Evolutionary conservation across 1,140 invertebrate species (phyloP).

Genomic region (Adelges cooleyi): DNA sequence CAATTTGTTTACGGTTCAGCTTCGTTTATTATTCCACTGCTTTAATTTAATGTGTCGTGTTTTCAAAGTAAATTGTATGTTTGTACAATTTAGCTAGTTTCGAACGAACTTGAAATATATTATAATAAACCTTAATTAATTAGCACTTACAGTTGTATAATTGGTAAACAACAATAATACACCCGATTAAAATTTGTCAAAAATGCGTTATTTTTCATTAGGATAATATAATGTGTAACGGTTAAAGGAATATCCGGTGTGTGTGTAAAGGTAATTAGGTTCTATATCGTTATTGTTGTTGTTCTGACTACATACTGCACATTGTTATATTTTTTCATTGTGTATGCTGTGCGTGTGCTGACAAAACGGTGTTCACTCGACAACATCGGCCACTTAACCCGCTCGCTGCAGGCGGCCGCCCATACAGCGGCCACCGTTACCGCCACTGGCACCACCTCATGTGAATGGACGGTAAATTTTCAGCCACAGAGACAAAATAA

Average conservation of each 20-base stretch:
- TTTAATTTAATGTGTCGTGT: too few relatives aligned
- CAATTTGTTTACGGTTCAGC: too few relatives aligned
- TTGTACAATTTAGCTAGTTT: too few relatives aligned
- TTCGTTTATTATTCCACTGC: too few relatives aligned
- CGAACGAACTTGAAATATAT: too few relatives aligned
- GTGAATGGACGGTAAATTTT: conserved; percentile 6
- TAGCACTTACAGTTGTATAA: too few relatives aligned
- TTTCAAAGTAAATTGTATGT: too few relatives aligned
- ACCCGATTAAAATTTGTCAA: too few relatives aligned
- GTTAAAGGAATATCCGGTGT: conserved; percentile 6
- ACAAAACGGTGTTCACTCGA: not conserved
- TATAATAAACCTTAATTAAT: too few relatives aligned
- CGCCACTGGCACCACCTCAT: too few relatives aligned
- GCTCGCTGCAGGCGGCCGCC: not conserved
- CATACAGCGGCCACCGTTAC: not conserved
- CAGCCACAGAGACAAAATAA: conserved; percentile 25
- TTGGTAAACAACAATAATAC: too few relatives aligned
- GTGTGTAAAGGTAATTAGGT: conserved; percentile 13
- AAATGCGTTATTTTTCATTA: too few relatives aligned
- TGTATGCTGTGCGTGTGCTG: not conserved
- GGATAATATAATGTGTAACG: not conserved
- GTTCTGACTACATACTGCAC: not conserved
- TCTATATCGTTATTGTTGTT: conserved; percentile 7
- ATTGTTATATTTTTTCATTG: not conserved
- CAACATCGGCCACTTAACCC: conserved; percentile 20